Conservation (phyloP, 2,888 invertebrate species). For the Seira sanloemensis region DNA sequence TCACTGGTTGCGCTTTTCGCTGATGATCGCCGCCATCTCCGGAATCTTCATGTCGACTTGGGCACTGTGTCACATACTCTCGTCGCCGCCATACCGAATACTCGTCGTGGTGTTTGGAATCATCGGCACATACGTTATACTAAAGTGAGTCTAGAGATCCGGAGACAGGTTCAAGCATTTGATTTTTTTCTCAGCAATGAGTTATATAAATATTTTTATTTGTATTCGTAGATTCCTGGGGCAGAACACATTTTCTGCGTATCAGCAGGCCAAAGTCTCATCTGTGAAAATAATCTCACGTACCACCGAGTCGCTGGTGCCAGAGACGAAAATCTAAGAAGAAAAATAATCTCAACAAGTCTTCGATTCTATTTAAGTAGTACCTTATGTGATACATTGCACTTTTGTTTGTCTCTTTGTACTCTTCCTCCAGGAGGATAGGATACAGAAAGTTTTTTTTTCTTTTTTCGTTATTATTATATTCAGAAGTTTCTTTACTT, state of each 20-base stretch:
- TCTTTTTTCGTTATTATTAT: neutral
- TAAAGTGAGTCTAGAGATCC: too few relatives aligned
- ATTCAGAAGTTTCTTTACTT: too few relatives aligned
- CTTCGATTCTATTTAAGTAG: conserved; percentile 27
- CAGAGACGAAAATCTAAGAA: conserved; percentile 72
- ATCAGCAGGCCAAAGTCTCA: conserved; percentile 92
- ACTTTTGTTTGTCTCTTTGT: neutral
- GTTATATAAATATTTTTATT: conserved; percentile 18
- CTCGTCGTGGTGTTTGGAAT: conserved; percentile 88
- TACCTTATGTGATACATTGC: conserved; percentile 59
- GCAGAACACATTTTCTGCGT: conserved; percentile 91
- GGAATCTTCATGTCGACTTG: conserved; percentile 75
- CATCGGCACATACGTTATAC: conserved; percentile 88
- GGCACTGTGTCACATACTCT: conserved; percentile 75
- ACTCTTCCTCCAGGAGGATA: neutral
- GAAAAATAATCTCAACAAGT: conserved; percentile 25
- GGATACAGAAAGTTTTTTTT: neutral
- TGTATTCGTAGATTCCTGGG: conserved; percentile 84
- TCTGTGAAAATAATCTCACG: conserved; percentile 84
- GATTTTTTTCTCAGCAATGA: neutral
- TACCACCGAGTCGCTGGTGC: conserved; percentile 72
- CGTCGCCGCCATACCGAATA: conserved; percentile 78
- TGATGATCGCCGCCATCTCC: conserved; percentile 87
- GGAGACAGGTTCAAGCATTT: too few relatives aligned
- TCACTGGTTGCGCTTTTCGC: conserved; percentile 90